phyloP scores from a whole-genome alignment of 2,113 vertebrate genomes.

The Rutilus rutilus region DNA sequence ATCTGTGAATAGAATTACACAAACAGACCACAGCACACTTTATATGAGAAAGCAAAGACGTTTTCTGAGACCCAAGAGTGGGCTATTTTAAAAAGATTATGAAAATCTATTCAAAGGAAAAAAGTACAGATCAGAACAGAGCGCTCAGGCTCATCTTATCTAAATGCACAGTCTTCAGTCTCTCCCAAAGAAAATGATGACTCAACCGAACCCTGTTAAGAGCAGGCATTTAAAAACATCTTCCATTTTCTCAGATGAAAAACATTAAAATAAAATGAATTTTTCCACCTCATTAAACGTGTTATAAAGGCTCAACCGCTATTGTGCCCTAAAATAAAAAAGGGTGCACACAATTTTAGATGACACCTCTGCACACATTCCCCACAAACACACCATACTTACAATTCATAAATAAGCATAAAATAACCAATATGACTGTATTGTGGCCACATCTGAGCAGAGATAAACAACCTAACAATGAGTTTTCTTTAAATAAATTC shows the following conservation, averaged over 20 bases:
- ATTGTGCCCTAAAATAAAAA: constrained; percentile 22
- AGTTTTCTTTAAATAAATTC: constrained; percentile 28
- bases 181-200: constrained; percentile 45
- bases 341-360: constrained; percentile 30
- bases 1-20: constrained; percentile 48
- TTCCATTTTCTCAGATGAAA: constrained; percentile 47
- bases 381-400: constrained; percentile 41
- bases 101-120: constrained; percentile 33
- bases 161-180: constrained; percentile 40
- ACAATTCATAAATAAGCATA: constrained; percentile 55
- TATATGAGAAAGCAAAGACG: constrained; percentile 20
- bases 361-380: constrained; percentile 43
- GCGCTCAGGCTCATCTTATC: constrained; percentile 41
- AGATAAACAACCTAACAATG: constrained; percentile 46
- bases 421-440: constrained; percentile 34
- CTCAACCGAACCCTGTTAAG: constrained; percentile 45
- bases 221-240: constrained; percentile 54
- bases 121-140: constrained; percentile 27
- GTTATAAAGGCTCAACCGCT: constrained; percentile 29
- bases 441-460: constrained; percentile 37
- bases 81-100: constrained; percentile 42
- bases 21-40: constrained; percentile 45
- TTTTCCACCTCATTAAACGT: constrained; percentile 34
- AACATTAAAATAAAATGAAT: constrained; percentile 56
- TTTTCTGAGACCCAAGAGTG: constrained; percentile 36